Evolutionary conservation across 1,140 invertebrate genomes (phyloP).

Genomic region (Caenorhabditis remanei): DNA sequence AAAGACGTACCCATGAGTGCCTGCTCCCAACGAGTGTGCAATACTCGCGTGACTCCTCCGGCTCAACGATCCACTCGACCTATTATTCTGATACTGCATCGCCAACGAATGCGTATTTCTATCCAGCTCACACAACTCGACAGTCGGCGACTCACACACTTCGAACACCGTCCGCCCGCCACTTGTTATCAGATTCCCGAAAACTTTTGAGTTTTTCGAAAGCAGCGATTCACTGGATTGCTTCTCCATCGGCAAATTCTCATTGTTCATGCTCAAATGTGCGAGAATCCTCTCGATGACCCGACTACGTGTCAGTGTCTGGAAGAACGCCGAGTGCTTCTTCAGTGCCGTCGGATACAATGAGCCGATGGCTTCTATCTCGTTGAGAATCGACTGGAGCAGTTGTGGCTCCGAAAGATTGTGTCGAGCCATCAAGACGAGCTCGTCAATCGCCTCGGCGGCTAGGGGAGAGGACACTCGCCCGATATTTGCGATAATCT

Average conservation of each 20-base stretch:
- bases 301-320: constrained; percentile 36
- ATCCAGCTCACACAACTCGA: constrained; percentile 62
- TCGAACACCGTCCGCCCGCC: constrained; percentile 44
- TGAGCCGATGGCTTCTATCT: constrained; percentile 68
- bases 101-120: constrained; percentile 68
- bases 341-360: constrained; percentile 63
- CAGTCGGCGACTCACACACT: constrained; percentile 1
- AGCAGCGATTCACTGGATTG: constrained; percentile 6
- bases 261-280: constrained; percentile 12
- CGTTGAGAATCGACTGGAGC: constrained; percentile 68
- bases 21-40: not conserved
- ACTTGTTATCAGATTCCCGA: constrained; percentile 23
- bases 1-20: constrained; percentile 39
- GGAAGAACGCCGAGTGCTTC: constrained; percentile 65
- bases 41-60: constrained; percentile 51
- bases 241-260: not conserved
- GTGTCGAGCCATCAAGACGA: constrained; percentile 59
- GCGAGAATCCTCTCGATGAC: constrained; percentile 52
- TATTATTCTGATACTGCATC: constrained; percentile 57
- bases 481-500: constrained; percentile 69
- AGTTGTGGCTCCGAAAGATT: constrained; percentile 53
- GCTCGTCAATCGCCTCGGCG: constrained; percentile 67
- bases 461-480: constrained; percentile 66
- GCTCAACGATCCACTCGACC: constrained; percentile 49
- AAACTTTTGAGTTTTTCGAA: constrained; percentile 25